Evolutionary conservation across 2,797 vertebrate species (phyloP), one percentile per base, ranked within the genome.

Genomic region (Chelidonichthys spinosus): DNA sequence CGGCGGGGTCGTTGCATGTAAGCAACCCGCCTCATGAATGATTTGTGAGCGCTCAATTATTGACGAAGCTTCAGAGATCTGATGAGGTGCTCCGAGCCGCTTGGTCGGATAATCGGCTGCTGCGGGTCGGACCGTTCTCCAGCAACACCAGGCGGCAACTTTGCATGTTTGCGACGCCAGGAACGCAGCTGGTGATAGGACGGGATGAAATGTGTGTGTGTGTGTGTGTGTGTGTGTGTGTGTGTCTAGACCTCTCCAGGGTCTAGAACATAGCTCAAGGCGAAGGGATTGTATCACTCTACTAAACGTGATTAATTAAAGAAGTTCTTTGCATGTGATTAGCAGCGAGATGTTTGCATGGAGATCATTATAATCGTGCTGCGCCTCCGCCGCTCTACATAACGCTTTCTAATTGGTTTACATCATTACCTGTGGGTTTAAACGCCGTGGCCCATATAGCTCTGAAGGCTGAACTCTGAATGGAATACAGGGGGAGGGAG

Each of bases 31-130:
- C 86, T 92, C 70, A 92, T 92, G 81, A 92, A 93, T 91, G 88
- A 94, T 94, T 94, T 88, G 84, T 83, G 76, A 85, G 80, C 7
- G 1, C 63, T 93, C 64, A 92, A 93, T 93, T 85, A 92, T 93
- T 91, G 79, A 93, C 43, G 36, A 79, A 64, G 79, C 84, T 79
- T 79, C 79, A 83, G 86, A 85, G 88, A 90, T 90, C 89, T 85
- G 86, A 92, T 93, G 91, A 90, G 86, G 78, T 58, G 73, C 84
- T 82, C 18, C 4, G 63, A 78, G 85, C 63, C 62, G 10, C 80
- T 66, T 11, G 32, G 72, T 66, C 17, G 70, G 71, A 63, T 10
- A 18, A 60, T 65, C n/a, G 54, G 64, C 63, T 47, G 55, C 56
- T 61, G 62, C 67, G 63, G 72, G 39, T 54, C 73, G 83, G 80